Percentiles rank a stretch among this genome's conserved stretches.
Conservation (phyloP, 2,888 invertebrate species). For the Pristionchus mayeri region DNA sequence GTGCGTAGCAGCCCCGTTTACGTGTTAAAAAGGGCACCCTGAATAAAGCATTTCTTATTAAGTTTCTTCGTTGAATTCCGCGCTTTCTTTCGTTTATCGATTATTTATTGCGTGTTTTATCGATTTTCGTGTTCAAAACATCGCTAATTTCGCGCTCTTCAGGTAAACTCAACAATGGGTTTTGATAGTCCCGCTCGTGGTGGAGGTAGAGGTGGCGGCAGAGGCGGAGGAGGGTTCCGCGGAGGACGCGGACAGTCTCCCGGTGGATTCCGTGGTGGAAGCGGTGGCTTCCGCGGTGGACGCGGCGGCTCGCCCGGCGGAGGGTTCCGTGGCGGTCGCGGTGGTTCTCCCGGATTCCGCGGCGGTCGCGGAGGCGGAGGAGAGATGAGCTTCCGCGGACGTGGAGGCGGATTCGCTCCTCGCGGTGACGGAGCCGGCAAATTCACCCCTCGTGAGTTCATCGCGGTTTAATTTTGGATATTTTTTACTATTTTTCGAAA, state of each 20-base stretch:
- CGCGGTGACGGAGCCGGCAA: slow-evolving; percentile 55
- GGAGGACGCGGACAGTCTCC: slow-evolving; percentile 49
- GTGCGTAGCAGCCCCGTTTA: slow-evolving; percentile 12
- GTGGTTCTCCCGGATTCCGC: slow-evolving; percentile 30
- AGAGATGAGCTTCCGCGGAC: slow-evolving; percentile 53
- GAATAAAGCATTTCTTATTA: background rate
- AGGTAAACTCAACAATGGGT: slow-evolving; percentile 56
- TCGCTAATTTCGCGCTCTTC: too few relatives aligned
- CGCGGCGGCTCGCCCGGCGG: slow-evolving; percentile 27
- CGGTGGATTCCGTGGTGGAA: slow-evolving; percentile 48
- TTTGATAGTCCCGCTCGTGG: slow-evolving; percentile 62
- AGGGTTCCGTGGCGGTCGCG: slow-evolving; percentile 40
- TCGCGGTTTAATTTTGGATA: background rate
- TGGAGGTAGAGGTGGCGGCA: slow-evolving; percentile 53
- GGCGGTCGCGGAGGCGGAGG: slow-evolving; percentile 46
- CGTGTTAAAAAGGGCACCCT: too few relatives aligned
- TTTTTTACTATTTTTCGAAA: too few relatives aligned
- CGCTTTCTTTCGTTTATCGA: background rate
- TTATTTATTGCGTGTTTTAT: background rate
- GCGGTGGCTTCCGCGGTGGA: slow-evolving; percentile 50
- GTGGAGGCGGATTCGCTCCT: slow-evolving; percentile 48
- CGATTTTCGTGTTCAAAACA: background rate
- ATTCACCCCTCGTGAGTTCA: slow-evolving; percentile 46
- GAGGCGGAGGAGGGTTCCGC: slow-evolving; percentile 38
- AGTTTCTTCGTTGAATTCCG: background rate